phyloP scores from a whole-genome alignment of 2,113 vertebrate species.

The Raja brachyura region DNA sequence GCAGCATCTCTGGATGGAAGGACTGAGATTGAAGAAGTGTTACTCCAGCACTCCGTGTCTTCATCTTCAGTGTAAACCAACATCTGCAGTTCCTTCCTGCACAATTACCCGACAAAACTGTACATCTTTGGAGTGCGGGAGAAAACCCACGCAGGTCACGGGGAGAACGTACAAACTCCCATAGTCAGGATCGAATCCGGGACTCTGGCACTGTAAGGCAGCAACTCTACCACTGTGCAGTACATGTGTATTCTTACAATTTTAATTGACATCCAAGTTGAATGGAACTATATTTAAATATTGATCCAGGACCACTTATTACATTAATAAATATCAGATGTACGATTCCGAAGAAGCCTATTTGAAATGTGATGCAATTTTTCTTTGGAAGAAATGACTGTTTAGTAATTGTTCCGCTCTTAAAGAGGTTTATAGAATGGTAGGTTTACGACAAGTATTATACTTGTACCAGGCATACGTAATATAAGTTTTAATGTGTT shows the following conservation, averaged over 20 bases:
- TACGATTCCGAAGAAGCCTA: neutral
- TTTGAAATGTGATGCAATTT: constrained; percentile 1
- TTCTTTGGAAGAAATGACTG: neutral
- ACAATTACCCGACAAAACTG: no score
- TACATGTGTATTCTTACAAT: no score
- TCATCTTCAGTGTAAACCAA: no score
- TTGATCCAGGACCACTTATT: neutral
- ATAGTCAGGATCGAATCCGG: no score
- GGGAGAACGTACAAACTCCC: no score
- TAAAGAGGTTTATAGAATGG: neutral
- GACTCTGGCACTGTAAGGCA: neutral
- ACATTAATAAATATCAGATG: neutral
- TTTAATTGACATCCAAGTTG: neutral
- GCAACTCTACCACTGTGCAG: no score
- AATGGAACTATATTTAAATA: neutral
- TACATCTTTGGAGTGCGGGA: no score
- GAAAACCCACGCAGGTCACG: no score
- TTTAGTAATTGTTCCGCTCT: neutral
- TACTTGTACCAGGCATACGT: neutral
- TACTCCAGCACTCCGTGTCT: no score
- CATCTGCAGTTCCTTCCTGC: no score
- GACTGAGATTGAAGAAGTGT: no score
- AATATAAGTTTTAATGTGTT: neutral
- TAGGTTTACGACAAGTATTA: neutral
- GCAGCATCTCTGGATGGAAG: no score